These are phyloP conservation scores for Rhynchotus rufescens DNA, from an alignment of 2,797 vertebrate species.

Conservation along the genomic window DNA sequence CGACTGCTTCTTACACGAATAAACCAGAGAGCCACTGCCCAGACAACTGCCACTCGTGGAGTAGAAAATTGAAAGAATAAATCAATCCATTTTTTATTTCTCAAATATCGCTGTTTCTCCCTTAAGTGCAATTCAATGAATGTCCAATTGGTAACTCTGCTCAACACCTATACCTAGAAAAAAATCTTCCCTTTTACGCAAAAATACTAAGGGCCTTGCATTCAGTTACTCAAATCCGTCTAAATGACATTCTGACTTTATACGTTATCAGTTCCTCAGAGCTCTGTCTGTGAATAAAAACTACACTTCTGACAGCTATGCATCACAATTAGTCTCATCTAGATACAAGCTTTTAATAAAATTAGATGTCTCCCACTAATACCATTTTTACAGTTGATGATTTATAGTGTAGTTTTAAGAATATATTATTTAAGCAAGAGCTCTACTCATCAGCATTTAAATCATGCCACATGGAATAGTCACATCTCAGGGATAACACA, in stretches of 20 bases:
- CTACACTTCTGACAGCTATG: not conserved
- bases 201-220: not conserved
- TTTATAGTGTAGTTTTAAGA: not conserved
- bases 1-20: not conserved
- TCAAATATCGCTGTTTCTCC: not conserved
- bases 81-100: conserved; percentile 22
- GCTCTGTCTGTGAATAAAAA: not conserved
- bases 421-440: not conserved
- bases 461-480: not conserved
- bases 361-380: not conserved
- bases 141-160: not conserved
- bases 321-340: not conserved
- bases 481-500: not conserved
- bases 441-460: not conserved
- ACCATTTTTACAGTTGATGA: not conserved
- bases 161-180: not conserved
- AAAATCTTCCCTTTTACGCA: not conserved
- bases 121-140: not conserved
- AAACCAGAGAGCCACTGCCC: not conserved
- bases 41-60: not conserved
- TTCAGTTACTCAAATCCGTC: not conserved
- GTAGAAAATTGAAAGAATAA: not conserved
- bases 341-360: not conserved
- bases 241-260: not conserved
- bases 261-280: not conserved